Evolutionary conservation across 1,140 invertebrate species (phyloP), one percentile per base, ranked within the genome.

Genomic region (Thalassaphorura encarpata): DNA sequence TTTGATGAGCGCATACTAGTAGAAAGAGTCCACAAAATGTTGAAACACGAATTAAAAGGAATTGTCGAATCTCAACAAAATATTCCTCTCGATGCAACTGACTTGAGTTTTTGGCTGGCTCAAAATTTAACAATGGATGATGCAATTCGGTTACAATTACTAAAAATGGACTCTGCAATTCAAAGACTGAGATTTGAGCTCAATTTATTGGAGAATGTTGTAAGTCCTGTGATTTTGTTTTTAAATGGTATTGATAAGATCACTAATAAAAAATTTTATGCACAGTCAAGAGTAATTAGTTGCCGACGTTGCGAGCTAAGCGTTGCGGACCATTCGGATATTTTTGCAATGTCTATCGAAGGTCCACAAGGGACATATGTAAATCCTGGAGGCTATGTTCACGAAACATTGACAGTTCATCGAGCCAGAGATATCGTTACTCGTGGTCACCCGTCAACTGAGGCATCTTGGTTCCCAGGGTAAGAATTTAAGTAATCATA

Each of bases 401-500:
- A 88, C 68, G 87, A 91, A 68, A 89, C 83, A 1, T 71, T 90
- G 15, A 91, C 87, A 11, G 75, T 89, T 0, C 75, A 77, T 61
- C 75, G 78, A 51, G 79, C 81, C 0, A 68, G 77, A 57, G 78
- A 80, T 61, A 70, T 86, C 24, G 69, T 82, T n/a, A 71, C 75
- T 28, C 74, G 76, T 0, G 62, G 69, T 16, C 67, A 68, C 43
- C 73, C 84, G 6, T 84, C 82, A 1, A 80, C 78, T 19, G 77
- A 85, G 63, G 84, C 81, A 66, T 84, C 80, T 59, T 91, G 88
- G 88, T 91, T 91, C 70, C 87, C 88, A 27, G 87, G 85, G 82
- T 87, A 77, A 73, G 67, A 58, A 28, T 36, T n/a, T 11, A n/a
- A n/a, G n/a, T n/a, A n/a, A n/a, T n/a, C n/a, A n/a, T n/a, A n/a